Conservation (phyloP, 2,113 vertebrate genomes). For the Rhombomys opimus region DNA sequence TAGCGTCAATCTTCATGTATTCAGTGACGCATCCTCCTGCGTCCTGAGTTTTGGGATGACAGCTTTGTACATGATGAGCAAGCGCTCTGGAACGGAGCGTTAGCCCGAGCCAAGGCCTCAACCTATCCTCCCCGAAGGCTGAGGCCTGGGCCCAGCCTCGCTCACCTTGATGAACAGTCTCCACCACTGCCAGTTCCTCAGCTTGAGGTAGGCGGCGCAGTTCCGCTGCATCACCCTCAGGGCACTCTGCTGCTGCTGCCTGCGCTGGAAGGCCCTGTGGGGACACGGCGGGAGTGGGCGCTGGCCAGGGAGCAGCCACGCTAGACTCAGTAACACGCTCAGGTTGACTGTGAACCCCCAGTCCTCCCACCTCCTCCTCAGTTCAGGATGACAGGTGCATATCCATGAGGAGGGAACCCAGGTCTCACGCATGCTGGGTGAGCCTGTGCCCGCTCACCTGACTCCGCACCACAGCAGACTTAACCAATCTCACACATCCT, state of each 20-base stretch:
- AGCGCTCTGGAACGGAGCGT: too few species aligned
- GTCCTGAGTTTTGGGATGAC: neutral
- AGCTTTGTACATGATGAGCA: neutral
- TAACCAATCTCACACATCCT: neutral
- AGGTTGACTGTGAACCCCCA: neutral
- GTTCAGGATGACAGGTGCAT: neutral
- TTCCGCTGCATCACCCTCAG: slow-evolving; percentile 94
- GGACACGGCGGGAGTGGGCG: neutral
- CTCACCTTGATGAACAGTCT: slow-evolving; percentile 94
- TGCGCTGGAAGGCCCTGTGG: slow-evolving; percentile 90
- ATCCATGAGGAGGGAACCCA: neutral
- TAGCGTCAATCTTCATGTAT: too few species aligned
- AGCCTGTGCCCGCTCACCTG: neutral
- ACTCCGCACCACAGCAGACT: too few species aligned
- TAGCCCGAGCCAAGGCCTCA: neutral
- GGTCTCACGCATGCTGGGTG: neutral
- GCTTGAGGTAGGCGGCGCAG: slow-evolving; percentile 95
- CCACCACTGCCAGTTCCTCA: slow-evolving; percentile 97
- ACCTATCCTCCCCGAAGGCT: neutral
- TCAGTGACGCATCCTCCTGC: neutral
- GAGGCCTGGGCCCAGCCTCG: neutral
- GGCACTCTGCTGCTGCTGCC: slow-evolving; percentile 95
- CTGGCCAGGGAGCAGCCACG: fast-evolving
- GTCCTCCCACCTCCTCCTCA: neutral
- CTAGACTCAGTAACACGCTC: neutral